phyloP scores from a whole-genome alignment of 2,888 invertebrate genomes.

The Aradus depressus region DNA sequence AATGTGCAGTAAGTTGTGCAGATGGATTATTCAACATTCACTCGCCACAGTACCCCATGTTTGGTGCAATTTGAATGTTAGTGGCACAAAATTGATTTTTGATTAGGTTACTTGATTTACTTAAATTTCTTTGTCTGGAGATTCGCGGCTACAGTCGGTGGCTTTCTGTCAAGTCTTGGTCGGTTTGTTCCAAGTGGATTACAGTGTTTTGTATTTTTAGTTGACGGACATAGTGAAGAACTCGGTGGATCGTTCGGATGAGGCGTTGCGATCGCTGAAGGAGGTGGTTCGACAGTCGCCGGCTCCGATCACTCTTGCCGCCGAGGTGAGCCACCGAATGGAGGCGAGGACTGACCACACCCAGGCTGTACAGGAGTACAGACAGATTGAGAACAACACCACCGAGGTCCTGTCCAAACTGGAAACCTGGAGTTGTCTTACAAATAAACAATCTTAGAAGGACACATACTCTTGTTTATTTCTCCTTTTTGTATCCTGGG shows the following conservation, averaged over 20 bases:
- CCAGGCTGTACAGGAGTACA: constrained; percentile 10
- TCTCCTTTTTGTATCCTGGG: too few species aligned
- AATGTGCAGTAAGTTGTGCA: too few species aligned
- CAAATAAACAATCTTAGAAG: constrained; percentile 14
- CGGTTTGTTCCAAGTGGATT: too few species aligned
- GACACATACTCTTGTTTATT: too few species aligned
- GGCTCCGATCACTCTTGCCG: constrained; percentile 16
- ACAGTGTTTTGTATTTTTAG: constrained; percentile 25
- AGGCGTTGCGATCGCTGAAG: constrained; percentile 35
- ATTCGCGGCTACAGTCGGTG: too few species aligned
- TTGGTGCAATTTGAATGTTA: too few species aligned
- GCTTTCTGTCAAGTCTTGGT: too few species aligned
- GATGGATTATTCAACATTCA: too few species aligned
- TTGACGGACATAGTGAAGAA: constrained; percentile 32
- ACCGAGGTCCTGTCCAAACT: constrained; percentile 25
- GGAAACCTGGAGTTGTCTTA: constrained; percentile 24
- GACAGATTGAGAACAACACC: constrained; percentile 17
- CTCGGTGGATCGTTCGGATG: constrained; percentile 35
- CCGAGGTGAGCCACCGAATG: not conserved
- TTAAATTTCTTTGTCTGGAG: too few species aligned
- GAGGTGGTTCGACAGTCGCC: constrained; percentile 32
- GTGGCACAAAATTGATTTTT: too few species aligned
- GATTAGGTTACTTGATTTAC: too few species aligned
- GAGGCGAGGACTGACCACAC: constrained; percentile 6
- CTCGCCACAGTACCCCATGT: too few species aligned